Evolutionary conservation across 2,797 vertebrate genomes (phyloP).

Genomic region (Channa striata): DNA sequence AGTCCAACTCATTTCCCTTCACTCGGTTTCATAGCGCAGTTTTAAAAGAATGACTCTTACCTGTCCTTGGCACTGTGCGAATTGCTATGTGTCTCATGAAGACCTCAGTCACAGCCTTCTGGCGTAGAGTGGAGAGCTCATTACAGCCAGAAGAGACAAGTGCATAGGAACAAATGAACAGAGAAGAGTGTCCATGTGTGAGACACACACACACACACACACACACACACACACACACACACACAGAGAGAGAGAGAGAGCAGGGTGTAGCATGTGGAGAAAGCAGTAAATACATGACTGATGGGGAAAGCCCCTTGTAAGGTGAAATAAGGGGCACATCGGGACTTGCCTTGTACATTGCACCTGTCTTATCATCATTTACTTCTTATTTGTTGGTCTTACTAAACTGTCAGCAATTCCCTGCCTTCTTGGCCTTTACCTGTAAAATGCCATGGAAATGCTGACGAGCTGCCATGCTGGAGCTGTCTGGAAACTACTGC

Average conservation of each 20-base stretch:
- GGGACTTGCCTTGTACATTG: slow-evolving; percentile 60
- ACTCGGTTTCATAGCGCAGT: slow-evolving; percentile 36
- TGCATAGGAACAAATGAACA: slow-evolving; percentile 46
- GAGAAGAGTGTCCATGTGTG: slow-evolving; percentile 27
- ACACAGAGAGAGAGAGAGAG: slow-evolving; percentile 2
- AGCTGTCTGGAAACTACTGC: slow-evolving; percentile 52
- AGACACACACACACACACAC: background rate
- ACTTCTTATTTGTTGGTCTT: slow-evolving; percentile 80
- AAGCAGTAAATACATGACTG: slow-evolving; percentile 74
- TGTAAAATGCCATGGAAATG: slow-evolving; percentile 77
- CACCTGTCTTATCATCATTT: slow-evolving; percentile 78
- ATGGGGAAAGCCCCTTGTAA: slow-evolving; percentile 75
- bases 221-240: no score
- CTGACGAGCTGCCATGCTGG: slow-evolving; percentile 76
- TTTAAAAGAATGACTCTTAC: slow-evolving; percentile 67
- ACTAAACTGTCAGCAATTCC: slow-evolving; percentile 78
- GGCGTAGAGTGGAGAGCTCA: slow-evolving; percentile 59
- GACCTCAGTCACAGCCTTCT: slow-evolving; percentile 69
- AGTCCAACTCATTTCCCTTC: slow-evolving; percentile 29
- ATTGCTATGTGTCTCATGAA: slow-evolving; percentile 71
- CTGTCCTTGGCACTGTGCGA: slow-evolving; percentile 74
- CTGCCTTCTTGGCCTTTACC: slow-evolving; percentile 74
- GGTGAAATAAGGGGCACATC: slow-evolving; percentile 72
- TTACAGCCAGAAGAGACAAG: slow-evolving; percentile 64
- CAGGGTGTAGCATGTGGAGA: slow-evolving; percentile 34